Percentiles rank a stretch among this genome's conserved stretches.
Evolutionary conservation across 2,797 vertebrate genomes (phyloP).

Genomic region (Clarias laeviceps): DNA sequence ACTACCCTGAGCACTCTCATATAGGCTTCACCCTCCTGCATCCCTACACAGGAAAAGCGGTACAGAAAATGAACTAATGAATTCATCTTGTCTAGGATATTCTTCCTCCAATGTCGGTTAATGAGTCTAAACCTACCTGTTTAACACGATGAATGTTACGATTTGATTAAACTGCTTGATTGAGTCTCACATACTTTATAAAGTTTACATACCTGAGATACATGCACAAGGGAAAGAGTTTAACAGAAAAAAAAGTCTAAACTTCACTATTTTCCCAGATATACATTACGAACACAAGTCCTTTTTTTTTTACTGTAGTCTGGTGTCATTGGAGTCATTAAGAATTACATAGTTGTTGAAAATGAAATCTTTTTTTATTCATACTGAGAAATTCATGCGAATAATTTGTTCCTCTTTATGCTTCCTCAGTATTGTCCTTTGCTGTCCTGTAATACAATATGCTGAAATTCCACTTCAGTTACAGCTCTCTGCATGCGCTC

Average conservation of each 20-base stretch:
- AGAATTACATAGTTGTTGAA: neutral
- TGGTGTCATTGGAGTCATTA: neutral
- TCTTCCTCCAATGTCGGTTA: neutral
- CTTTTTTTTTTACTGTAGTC: neutral
- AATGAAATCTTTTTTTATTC: neutral
- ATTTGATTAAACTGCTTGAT: neutral
- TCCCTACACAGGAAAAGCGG: no score
- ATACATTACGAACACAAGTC: neutral
- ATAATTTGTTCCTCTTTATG: neutral
- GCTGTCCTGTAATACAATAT: conserved; percentile 88
- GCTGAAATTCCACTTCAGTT: conserved; percentile 67
- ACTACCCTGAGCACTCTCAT: no score
- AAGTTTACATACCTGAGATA: neutral
- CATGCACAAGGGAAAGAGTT: neutral
- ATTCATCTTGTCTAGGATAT: neutral
- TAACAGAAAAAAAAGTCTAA: neutral
- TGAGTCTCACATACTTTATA: neutral
- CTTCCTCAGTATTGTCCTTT: conserved; percentile 53
- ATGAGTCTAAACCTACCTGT: neutral
- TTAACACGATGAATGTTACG: neutral
- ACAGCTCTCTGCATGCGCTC: conserved; percentile 83
- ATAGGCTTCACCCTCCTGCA: no score
- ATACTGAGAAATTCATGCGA: neutral
- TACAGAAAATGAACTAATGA: no score
- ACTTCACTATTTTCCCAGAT: neutral